Conservation (phyloP, 2,888 invertebrate species). For the Folsomia candida region DNA sequence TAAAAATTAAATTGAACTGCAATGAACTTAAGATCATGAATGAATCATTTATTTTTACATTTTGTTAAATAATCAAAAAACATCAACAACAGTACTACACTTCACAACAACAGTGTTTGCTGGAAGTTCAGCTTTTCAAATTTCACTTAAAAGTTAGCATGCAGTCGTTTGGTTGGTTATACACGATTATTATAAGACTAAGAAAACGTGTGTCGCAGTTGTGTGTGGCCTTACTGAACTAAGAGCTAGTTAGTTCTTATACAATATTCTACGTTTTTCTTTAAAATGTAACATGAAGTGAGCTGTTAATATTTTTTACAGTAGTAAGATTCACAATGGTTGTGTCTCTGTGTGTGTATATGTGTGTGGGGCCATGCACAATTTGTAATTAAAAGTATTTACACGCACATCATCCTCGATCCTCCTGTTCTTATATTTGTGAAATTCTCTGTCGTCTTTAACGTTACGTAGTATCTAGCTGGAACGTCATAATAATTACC, state of each 20-base stretch:
- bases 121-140: background rate
- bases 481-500: conserved; percentile 14
- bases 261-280: background rate
- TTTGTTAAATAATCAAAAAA: conserved; percentile 20
- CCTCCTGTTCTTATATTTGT: conserved; percentile 4
- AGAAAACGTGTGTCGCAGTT: background rate
- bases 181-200: background rate
- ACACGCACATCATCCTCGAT: background rate
- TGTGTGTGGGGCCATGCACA: background rate
- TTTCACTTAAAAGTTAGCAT: background rate
- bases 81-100: conserved; percentile 17
- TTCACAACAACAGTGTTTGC: conserved; percentile 5
- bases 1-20: background rate
- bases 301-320: conserved; percentile 1
- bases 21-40: conserved; percentile 1
- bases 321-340: background rate
- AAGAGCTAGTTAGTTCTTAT: too few species aligned
- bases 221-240: background rate
- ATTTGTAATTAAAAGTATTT: background rate
- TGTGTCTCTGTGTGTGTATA: too few species aligned
- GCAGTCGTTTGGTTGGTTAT: conserved; percentile 2
- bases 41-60: conserved; percentile 7
- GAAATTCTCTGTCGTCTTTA: conserved; percentile 13
- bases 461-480: conserved; percentile 14
- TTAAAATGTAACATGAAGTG: background rate